Evolutionary conservation across 2,797 vertebrate genomes (phyloP).

Genomic region (Babyrousa celebensis): DNA sequence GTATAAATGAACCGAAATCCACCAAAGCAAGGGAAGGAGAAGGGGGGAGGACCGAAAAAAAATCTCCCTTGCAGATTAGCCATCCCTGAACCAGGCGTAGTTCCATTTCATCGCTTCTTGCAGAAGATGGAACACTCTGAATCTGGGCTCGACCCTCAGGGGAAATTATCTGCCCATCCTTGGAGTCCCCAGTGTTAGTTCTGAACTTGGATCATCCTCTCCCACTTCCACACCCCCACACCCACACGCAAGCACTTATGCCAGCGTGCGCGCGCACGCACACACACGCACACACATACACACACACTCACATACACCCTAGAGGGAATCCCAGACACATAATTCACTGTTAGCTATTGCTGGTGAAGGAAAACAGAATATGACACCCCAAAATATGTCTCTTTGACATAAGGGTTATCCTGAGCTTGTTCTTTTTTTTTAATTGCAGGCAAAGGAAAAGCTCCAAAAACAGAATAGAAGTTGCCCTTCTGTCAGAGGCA

Average conservation of each 20-base stretch:
- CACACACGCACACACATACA: background rate
- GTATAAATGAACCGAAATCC: constrained; percentile 87
- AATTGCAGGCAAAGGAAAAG: background rate
- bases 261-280: background rate
- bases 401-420: background rate
- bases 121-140: constrained; percentile 47
- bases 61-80: constrained; percentile 88
- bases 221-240: constrained; percentile 4
- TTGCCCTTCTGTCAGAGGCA: background rate
- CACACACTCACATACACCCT: background rate
- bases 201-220: constrained; percentile 63
- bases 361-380: constrained; percentile 33
- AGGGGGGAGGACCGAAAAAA: constrained; percentile 43
- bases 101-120: constrained; percentile 86
- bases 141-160: constrained; percentile 45
- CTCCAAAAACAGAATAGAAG: background rate
- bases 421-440: background rate
- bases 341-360: constrained; percentile 20
- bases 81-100: constrained; percentile 83
- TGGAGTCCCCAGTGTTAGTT: constrained; percentile 14
- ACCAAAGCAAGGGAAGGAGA: constrained; percentile 68
- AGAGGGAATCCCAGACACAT: constrained; percentile 39
- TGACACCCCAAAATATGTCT: background rate
- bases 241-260: background rate
- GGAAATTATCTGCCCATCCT: constrained; percentile 77